Evolutionary conservation across 1,140 invertebrate genomes (phyloP).

Genomic region (Drepana arcuata): DNA sequence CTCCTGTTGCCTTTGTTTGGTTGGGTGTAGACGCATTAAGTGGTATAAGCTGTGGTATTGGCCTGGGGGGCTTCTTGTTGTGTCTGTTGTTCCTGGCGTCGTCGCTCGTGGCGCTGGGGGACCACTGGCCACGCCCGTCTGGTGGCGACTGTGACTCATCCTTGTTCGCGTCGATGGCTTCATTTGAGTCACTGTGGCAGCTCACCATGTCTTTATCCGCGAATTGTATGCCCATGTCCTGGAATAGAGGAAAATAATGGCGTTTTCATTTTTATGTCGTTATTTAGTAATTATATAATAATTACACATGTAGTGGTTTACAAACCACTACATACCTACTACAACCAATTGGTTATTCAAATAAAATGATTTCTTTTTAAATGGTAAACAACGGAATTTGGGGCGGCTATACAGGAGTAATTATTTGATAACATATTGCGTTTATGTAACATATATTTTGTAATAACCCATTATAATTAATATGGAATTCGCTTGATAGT

Average conservation of each 20-base stretch:
- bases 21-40: conserved; percentile 65
- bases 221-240: conserved; percentile 56
- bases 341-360: too few relatives aligned
- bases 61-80: conserved; percentile 72
- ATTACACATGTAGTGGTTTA: too few relatives aligned
- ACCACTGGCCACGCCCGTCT: conserved; percentile 15
- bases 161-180: conserved; percentile 26
- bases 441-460: too few relatives aligned
- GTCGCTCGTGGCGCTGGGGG: conserved; percentile 20
- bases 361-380: too few relatives aligned
- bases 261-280: too few relatives aligned
- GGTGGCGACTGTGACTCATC: conserved; percentile 13
- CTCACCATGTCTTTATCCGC: conserved; percentile 44
- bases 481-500: too few relatives aligned
- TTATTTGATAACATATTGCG: too few relatives aligned
- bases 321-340: too few relatives aligned
- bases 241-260: conserved; percentile 38
- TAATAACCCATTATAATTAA: too few relatives aligned
- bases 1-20: conserved; percentile 36
- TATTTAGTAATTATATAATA: too few relatives aligned
- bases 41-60: conserved; percentile 81
- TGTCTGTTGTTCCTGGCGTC: conserved; percentile 40
- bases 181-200: conserved; percentile 58
- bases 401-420: too few relatives aligned
- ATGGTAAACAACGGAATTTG: too few relatives aligned